Evolutionary conservation across 2,888 invertebrate species (phyloP).

Genomic region (Daptonema setosum): DNA sequence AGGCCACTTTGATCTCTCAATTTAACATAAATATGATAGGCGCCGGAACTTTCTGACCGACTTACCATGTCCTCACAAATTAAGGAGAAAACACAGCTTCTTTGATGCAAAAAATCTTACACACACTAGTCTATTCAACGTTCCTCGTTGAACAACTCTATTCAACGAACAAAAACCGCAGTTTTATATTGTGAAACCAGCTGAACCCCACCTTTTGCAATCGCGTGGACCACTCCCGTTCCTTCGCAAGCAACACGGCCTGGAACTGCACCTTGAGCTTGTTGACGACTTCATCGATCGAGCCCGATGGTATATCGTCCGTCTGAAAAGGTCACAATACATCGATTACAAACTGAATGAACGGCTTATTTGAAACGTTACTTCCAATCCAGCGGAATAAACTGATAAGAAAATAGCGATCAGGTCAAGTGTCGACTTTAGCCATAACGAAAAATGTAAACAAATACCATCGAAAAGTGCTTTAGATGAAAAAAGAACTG

Average conservation of each 20-base stretch:
- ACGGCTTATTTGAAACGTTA: neutral
- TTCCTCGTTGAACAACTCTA: too few relatives aligned
- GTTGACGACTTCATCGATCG: constrained; percentile 19
- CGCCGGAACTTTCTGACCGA: too few relatives aligned
- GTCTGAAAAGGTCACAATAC: too few relatives aligned
- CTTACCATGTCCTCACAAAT: too few relatives aligned
- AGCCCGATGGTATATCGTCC: constrained; percentile 7
- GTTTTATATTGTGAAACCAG: too few relatives aligned
- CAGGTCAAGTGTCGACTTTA: neutral
- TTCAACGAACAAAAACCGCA: too few relatives aligned
- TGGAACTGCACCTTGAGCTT: constrained; percentile 26
- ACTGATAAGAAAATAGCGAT: neutral
- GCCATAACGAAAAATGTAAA: neutral
- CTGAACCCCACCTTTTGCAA: neutral
- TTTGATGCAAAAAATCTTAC: too few relatives aligned
- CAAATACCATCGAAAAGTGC: neutral
- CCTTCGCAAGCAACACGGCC: constrained; percentile 25
- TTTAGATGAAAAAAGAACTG: neutral
- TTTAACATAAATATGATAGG: too few relatives aligned
- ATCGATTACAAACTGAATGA: too few relatives aligned
- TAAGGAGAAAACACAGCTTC: too few relatives aligned
- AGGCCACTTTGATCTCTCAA: too few relatives aligned
- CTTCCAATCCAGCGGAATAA: neutral
- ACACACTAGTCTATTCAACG: too few relatives aligned
- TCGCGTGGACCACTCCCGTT: constrained; percentile 14